These are phyloP conservation scores for Myiothlypis coronata DNA, from an alignment of 2,797 vertebrate species.

Conservation along the genomic window DNA sequence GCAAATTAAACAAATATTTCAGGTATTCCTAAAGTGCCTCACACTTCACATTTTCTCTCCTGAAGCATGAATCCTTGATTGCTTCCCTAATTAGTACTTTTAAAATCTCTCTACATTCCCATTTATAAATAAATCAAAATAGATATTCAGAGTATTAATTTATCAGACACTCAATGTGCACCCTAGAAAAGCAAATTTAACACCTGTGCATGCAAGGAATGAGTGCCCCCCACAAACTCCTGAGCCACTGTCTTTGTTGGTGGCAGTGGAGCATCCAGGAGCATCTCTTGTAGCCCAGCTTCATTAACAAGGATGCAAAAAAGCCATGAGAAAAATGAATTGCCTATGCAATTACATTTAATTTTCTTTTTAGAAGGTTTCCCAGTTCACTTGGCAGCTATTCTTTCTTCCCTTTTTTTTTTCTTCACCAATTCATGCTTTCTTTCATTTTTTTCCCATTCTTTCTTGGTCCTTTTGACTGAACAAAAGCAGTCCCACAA, in stretches of 20 bases:
- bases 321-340: constrained; percentile 34
- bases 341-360: constrained; percentile 47
- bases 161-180: neutral
- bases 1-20: constrained; percentile 26
- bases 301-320: constrained; percentile 4
- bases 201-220: neutral
- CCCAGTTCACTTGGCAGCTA: constrained; percentile 48
- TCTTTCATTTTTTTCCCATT: neutral
- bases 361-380: constrained; percentile 60
- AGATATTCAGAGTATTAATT: neutral
- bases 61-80: constrained; percentile 39
- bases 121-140: constrained; percentile 47
- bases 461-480: constrained; percentile 20
- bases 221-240: neutral
- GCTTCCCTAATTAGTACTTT: constrained; percentile 49
- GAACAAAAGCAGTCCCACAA: constrained; percentile 43
- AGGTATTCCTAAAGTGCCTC: constrained; percentile 3
- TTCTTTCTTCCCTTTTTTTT: neutral
- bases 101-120: neutral
- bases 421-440: neutral
- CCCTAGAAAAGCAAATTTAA: neutral
- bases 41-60: constrained; percentile 6
- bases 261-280: neutral
- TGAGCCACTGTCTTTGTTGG: neutral
- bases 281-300: neutral